phyloP scores from a whole-genome alignment of 2,113 vertebrate species.

The Halichoeres trimaculatus region DNA sequence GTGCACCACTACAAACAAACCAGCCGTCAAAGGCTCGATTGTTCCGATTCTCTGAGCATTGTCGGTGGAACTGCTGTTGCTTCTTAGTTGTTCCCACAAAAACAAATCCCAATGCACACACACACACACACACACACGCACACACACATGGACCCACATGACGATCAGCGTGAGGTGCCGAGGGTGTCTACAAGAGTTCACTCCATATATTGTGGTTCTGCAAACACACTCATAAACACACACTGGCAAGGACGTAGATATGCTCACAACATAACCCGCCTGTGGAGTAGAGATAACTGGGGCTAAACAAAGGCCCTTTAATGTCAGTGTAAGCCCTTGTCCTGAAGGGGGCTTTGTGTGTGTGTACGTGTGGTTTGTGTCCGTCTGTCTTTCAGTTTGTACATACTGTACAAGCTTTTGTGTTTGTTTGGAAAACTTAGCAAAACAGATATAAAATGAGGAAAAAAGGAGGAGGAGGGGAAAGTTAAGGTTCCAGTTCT shows the following conservation, averaged over 20 bases:
- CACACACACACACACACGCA: conserved; percentile 1
- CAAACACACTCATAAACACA: conserved; percentile 16
- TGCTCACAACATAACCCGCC: conserved; percentile 66
- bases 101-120: conserved; percentile 32
- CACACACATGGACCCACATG: conserved; percentile 11
- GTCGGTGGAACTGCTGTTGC: conserved; percentile 57
- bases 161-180: conserved; percentile 25
- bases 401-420: conserved; percentile 12
- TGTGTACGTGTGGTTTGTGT: conserved; percentile 6
- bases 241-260: conserved; percentile 37
- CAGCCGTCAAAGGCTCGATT: conserved; percentile 65
- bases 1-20: conserved; percentile 66
- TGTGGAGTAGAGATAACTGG: conserved; percentile 79
- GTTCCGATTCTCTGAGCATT: conserved; percentile 64
- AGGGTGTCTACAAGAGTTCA: conserved; percentile 66
- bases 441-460: conserved; percentile 14
- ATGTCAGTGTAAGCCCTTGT: conserved; percentile 80
- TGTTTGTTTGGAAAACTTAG: conserved; percentile 26
- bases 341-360: conserved; percentile 68
- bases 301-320: conserved; percentile 81
- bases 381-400: conserved; percentile 32
- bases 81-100: conserved; percentile 51
- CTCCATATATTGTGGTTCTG: conserved; percentile 41
- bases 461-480: neutral
- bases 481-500: conserved; percentile 20